These are phyloP conservation scores for Lithobates pipiens DNA, from an alignment of 2,797 vertebrate species.

Conservation along the genomic window DNA sequence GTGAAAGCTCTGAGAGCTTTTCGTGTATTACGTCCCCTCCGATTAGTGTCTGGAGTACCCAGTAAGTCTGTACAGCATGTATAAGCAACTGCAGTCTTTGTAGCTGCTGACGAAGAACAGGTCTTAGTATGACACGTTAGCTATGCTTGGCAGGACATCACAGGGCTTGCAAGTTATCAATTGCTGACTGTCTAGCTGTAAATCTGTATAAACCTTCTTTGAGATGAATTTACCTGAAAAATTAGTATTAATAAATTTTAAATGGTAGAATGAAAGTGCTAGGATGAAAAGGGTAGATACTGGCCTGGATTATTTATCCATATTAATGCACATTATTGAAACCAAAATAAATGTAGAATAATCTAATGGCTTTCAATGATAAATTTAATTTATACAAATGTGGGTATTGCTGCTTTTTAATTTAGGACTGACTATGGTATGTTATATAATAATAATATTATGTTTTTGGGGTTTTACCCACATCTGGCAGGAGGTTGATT, in stretches of 20 bases:
- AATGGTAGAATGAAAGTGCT: neutral
- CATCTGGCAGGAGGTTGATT: too few relatives aligned
- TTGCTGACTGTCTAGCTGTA: neutral
- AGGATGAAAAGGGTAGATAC: neutral
- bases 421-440: too few relatives aligned
- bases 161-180: neutral
- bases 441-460: too few relatives aligned
- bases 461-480: too few relatives aligned
- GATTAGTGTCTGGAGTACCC: constrained; percentile 98
- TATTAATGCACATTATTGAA: neutral
- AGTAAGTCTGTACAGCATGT: constrained; percentile 80
- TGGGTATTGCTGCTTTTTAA: too few relatives aligned
- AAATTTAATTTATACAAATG: too few relatives aligned
- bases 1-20: constrained; percentile 99
- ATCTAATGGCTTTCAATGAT: too few relatives aligned
- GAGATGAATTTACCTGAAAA: too few relatives aligned
- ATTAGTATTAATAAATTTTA: neutral
- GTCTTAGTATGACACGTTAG: neutral
- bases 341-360: neutral
- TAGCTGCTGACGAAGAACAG: neutral
- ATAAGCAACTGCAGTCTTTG: neutral
- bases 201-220: too few relatives aligned
- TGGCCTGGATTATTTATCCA: neutral
- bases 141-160: neutral
- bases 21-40: constrained; percentile 95